Percentiles rank a stretch among this genome's conserved stretches.
phyloP scores from a whole-genome alignment of 2,113 vertebrate species.

The Leucopsar rothschildi region DNA sequence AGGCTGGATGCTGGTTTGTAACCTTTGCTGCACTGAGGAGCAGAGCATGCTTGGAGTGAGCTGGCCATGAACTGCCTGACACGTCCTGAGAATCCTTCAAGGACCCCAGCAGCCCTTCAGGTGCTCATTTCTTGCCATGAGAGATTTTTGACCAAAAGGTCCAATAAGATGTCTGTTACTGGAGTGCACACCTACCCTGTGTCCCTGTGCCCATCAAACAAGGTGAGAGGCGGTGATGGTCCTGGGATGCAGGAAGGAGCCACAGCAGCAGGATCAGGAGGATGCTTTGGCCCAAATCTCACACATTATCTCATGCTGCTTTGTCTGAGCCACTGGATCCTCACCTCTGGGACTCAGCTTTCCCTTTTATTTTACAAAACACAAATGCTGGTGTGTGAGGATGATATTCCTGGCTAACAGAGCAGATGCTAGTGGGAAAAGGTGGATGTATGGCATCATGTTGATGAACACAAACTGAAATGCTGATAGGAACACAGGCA shows the following conservation, averaged over 20 bases:
- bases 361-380: background rate
- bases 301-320: background rate
- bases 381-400: background rate
- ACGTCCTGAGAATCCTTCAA: background rate
- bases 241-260: background rate
- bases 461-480: background rate
- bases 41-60: accelerated
- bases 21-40: background rate
- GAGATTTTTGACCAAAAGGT: background rate
- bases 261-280: background rate
- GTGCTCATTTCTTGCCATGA: background rate
- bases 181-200: background rate
- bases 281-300: background rate
- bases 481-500: background rate
- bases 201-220: background rate
- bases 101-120: background rate
- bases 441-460: background rate
- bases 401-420: background rate
- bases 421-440: background rate
- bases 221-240: background rate
- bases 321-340: background rate
- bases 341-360: background rate
- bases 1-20: background rate
- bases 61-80: background rate
- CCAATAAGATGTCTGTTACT: background rate